phyloP scores from a whole-genome alignment of 2,888 invertebrate species.

The Dione juno region DNA sequence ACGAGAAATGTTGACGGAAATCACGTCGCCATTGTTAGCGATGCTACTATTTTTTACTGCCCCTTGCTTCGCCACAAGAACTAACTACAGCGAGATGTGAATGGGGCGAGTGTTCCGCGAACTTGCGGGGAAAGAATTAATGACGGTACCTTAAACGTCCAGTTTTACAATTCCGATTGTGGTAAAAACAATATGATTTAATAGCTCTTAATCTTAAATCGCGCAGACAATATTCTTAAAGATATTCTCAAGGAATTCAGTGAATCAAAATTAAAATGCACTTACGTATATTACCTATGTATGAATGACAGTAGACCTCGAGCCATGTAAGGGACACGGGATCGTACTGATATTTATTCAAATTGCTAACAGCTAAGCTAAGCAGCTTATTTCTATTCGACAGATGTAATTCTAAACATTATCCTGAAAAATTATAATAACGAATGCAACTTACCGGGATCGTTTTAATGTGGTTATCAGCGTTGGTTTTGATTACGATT shows the following conservation, averaged over 20 bases:
- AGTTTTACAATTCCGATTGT: conserved; percentile 27
- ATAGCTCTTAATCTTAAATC: conserved; percentile 21
- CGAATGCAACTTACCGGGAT: conserved; percentile 47
- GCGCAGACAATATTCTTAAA: no score
- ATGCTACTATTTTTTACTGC: conserved; percentile 32
- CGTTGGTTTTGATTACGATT: conserved; percentile 60
- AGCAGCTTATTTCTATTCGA: background rate
- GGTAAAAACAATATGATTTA: conserved; percentile 25
- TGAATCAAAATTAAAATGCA: background rate
- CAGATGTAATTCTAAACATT: background rate
- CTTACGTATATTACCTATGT: background rate
- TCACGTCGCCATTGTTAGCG: conserved; percentile 51
- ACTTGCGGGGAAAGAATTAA: conserved; percentile 28
- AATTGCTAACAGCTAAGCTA: background rate
- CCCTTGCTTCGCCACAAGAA: conserved; percentile 33
- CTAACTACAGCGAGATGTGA: conserved; percentile 30
- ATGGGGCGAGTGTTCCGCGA: conserved; percentile 33
- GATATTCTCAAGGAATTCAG: background rate
- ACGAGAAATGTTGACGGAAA: conserved; percentile 62
- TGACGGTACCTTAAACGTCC: conserved; percentile 26
- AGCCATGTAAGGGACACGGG: no score
- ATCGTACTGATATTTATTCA: background rate
- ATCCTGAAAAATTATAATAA: conserved; percentile 5
- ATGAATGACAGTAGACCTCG: background rate
- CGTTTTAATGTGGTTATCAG: conserved; percentile 56